These are phyloP conservation scores for Thermophis baileyi DNA, from an alignment of 2,113 vertebrate species.

Conservation along the genomic window DNA sequence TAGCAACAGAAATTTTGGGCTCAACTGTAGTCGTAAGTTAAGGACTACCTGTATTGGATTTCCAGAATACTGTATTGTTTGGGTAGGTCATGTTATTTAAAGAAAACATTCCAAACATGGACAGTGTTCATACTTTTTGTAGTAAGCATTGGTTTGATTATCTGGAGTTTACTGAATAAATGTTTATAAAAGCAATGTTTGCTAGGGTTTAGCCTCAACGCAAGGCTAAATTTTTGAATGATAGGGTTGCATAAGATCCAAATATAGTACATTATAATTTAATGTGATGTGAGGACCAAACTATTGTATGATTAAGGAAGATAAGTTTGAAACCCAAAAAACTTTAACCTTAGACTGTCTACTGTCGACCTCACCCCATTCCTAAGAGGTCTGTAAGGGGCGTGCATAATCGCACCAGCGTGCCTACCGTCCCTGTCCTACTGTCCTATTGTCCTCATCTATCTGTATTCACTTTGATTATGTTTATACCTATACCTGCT, in stretches of 20 bases:
- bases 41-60: background rate
- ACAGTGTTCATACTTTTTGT: background rate
- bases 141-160: background rate
- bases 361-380: no score
- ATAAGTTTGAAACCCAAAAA: background rate
- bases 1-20: background rate
- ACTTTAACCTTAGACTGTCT: no score
- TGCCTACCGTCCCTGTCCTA: no score
- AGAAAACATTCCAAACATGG: background rate
- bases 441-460: no score
- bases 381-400: no score
- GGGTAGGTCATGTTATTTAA: background rate
- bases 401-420: no score
- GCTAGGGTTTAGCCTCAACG: background rate
- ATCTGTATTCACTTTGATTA: no score
- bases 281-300: background rate
- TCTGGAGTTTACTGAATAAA: background rate
- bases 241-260: background rate
- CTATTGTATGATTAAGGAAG: background rate
- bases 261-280: background rate
- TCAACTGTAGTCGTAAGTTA: background rate
- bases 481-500: no score
- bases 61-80: background rate
- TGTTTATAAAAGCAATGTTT: background rate
- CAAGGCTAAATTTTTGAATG: background rate